Base-by-base conservation (phyloP, 2,888 invertebrate genomes). In the Neuroscelio doddi region DNA sequence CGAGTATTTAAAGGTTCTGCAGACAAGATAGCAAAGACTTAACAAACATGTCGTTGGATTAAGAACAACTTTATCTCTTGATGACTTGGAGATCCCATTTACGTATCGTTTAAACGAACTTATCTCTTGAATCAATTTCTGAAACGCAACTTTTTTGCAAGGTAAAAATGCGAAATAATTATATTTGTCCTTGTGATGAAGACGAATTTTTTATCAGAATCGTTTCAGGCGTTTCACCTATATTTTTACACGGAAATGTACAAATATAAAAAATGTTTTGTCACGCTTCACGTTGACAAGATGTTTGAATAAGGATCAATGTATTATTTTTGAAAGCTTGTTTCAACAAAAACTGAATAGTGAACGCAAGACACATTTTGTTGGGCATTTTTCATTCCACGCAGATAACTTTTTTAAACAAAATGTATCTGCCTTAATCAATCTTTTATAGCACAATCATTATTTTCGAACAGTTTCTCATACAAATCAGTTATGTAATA, bases 71-170 rank as follows among this genome's bases (percentile, higher is more conserved):
- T 56, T 56, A 56, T 56, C 56, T 56, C 39, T 17, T 14, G 47
- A 56, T 56, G 56, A 56, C 56, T 46, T 30, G 56, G 41, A 41
- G 47, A 56, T 46, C 47, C 47, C 39, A 47, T 56, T 47, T 56
- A 56, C 47, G 47, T 56, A 45, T 55, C 38, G 36, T 27, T 45
- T 55, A 44, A 53, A 53, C 34, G 38, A 38, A 45, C 45, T 55
- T 55, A 56, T 55, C 55, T 56, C 47, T 45, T 32, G 39, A 56
- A 56, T 56, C 56, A 47, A 56, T 56, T 56, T 47, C 39, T 39
- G 38, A 50, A 29, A 39, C 46, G 36, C 29, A 46, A 46, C 46
- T 16, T 30, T 42, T 42, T 29, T 10, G 46, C 38, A 16, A 38
- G 30, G 10, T 29, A 41, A 51, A 51, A 51, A 21, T 16, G 27